Percentiles rank a stretch among this genome's conserved stretches.
Evolutionary conservation across 1,140 invertebrate genomes (phyloP).

Genomic region (Drosophila malerkotliana): DNA sequence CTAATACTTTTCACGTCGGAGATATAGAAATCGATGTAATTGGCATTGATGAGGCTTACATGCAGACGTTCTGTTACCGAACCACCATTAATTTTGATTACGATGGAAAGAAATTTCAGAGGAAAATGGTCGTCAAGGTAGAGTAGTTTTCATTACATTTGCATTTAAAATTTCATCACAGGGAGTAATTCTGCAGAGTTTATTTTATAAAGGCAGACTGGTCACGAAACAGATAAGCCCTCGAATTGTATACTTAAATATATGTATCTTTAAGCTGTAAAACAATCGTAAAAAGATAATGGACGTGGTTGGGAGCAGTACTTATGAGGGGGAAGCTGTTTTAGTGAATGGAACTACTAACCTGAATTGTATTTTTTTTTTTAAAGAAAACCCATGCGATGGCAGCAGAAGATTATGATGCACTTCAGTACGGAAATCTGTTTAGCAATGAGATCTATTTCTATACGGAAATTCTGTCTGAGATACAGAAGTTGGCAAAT

Average conservation of each 20-base stretch:
- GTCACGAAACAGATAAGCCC: no score
- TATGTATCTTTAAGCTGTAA: no score
- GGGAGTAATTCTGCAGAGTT: not conserved
- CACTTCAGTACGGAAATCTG: constrained; percentile 51
- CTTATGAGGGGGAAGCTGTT: not conserved
- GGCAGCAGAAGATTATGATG: constrained; percentile 34
- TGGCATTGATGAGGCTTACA: constrained; percentile 67
- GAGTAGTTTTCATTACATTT: not conserved
- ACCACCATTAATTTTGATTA: constrained; percentile 51
- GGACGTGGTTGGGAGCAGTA: not conserved
- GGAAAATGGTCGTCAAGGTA: constrained; percentile 72
- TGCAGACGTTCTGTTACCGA: constrained; percentile 70
- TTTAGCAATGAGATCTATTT: constrained; percentile 73
- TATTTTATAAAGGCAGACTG: no score
- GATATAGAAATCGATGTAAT: constrained; percentile 60
- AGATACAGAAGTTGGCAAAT: constrained; percentile 37
- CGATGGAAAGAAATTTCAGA: constrained; percentile 11
- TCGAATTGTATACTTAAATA: no score
- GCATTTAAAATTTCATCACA: not conserved
- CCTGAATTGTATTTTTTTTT: not conserved
- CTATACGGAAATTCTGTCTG: constrained; percentile 65
- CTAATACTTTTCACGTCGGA: constrained; percentile 34
- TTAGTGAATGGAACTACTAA: not conserved
- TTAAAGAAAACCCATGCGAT: constrained; percentile 70
- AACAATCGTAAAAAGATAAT: not conserved